Conservation (phyloP, 2,797 vertebrate species). For the Sebastes trivittatus region DNA sequence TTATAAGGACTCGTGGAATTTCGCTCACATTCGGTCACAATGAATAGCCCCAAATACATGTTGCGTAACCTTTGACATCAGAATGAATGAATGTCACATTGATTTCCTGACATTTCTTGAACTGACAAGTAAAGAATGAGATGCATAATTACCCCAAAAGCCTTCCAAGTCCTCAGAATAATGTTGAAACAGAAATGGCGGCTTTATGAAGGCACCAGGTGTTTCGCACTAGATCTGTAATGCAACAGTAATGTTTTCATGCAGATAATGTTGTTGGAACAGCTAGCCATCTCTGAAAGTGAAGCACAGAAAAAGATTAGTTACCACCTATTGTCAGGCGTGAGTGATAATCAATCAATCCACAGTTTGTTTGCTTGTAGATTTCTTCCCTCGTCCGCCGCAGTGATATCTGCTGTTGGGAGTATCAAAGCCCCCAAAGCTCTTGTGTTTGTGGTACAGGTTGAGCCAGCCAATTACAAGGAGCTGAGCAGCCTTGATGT, state of each 20-base stretch:
- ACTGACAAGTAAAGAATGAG: neutral
- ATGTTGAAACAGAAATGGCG: neutral
- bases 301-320: neutral
- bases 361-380: constrained; percentile 31
- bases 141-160: neutral
- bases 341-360: constrained; percentile 38
- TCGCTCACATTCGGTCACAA: neutral
- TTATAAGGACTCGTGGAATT: neutral
- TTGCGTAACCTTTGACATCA: neutral
- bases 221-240: neutral
- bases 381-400: neutral
- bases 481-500: constrained; percentile 47
- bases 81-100: neutral
- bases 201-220: neutral
- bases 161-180: neutral
- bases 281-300: neutral
- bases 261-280: constrained; percentile 30
- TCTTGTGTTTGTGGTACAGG: constrained; percentile 39
- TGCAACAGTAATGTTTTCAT: neutral
- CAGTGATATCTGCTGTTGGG: constrained; percentile 1
- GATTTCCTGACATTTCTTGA: neutral
- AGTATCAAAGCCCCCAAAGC: constrained; percentile 18
- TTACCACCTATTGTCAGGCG: constrained; percentile 22
- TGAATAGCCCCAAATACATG: neutral
- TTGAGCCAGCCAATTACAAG: constrained; percentile 54